Evolutionary conservation across 37 sponge, comb jelly and placozoan genomes (phyloP), one percentile per base, ranked within the genome.

Genomic region (Chondrosia reniformis): DNA sequence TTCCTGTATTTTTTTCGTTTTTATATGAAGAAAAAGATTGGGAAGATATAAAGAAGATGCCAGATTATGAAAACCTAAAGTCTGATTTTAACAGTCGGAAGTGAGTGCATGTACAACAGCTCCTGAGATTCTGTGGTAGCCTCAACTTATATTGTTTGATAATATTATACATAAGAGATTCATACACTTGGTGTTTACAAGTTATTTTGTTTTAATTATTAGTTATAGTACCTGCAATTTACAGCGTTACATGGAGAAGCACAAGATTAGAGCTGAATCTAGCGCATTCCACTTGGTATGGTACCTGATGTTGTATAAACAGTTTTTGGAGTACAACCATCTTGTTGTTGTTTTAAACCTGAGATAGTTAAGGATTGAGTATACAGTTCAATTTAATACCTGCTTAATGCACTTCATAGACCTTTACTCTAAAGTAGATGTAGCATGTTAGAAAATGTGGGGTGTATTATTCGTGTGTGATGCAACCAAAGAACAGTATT

Each of bases 11-110:
- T n/a, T n/a, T n/a, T n/a, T n/a, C n/a, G n/a, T n/a, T n/a, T n/a
- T n/a, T n/a, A n/a, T 34, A 17, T 75, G 34, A 67, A 93, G 94
- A 93, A 63, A 86, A 82, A 49, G 98, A 97, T 36, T 97, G 98
- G 95, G 90, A 94, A 22, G 98, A 94, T 74, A 89, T 97, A 31
- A 83, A 55, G 72, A 89, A 88, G 81, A 94, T 97, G 95, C 98
- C 98, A 41, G 95, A 97, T 49, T 89, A 94, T 67, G 24, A 36
- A 2, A 86, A 86, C 43, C 63, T 97, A 55, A 80, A 77, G 86
- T 83, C 76, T 33, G 93, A 97, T 76, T 97, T 97, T 75, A 86
- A 79, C 40, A 55, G 75, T n/a, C 56, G 75, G n/a, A 66, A 69
- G 90, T 90, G 65, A 57, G 79, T 33, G 22, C 43, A 4, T 7